phyloP scores from a whole-genome alignment of 2,888 invertebrate genomes.

The Schrankia costaestrigalis region DNA sequence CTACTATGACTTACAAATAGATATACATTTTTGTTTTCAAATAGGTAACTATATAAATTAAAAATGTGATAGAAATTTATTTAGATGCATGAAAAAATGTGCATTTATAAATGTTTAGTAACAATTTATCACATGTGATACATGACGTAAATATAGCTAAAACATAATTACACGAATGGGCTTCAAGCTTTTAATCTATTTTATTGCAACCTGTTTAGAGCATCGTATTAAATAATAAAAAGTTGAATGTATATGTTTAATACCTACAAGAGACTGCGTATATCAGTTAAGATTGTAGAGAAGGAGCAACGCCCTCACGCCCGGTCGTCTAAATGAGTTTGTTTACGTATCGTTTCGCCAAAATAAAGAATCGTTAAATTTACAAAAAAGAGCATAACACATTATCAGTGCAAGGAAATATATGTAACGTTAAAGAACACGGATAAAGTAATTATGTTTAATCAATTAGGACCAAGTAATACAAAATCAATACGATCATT shows the following conservation, averaged over 20 bases:
- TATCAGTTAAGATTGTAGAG: conserved; percentile 45
- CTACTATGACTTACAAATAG: too few relatives aligned
- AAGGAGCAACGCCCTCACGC: conserved; percentile 65
- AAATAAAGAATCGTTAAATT: conserved; percentile 47
- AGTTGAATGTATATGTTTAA: conserved; percentile 16
- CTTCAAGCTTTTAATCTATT: not conserved
- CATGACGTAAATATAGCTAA: too few relatives aligned
- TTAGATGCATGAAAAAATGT: too few relatives aligned
- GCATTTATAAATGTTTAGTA: too few relatives aligned
- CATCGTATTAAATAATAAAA: conserved; percentile 15
- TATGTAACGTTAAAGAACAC: not conserved
- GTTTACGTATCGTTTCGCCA: conserved; percentile 56
- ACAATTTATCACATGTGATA: too few relatives aligned
- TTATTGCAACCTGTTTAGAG: conserved; percentile 9
- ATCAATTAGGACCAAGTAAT: conserved; percentile 42
- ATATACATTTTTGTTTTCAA: too few relatives aligned
- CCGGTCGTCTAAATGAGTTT: conserved; percentile 58
- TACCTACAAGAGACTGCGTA: conserved; percentile 30
- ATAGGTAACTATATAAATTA: too few relatives aligned
- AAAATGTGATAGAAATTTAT: too few relatives aligned
- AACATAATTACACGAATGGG: too few relatives aligned
- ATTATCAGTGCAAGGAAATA: conserved; percentile 8
- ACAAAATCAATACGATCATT: too few relatives aligned
- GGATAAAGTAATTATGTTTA: too few relatives aligned
- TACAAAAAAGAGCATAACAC: conserved; percentile 22